Evolutionary conservation across 2,888 invertebrate species (phyloP).

Genomic region (Prosopocoilus inquinatus): DNA sequence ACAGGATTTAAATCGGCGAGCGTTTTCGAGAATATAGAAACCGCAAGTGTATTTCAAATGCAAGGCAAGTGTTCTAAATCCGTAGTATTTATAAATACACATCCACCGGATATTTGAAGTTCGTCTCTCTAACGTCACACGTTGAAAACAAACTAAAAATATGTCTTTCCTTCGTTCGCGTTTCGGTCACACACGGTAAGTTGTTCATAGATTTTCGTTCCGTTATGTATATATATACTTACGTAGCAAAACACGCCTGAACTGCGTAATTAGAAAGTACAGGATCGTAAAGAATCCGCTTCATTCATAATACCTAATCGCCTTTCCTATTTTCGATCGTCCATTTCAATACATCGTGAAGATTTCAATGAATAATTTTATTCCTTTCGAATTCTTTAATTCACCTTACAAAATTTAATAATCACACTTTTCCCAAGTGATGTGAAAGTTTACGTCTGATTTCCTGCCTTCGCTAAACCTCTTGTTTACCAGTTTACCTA

Average conservation of each 20-base stretch:
- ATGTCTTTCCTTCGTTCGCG: constrained; percentile 31
- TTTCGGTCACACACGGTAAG: constrained; percentile 16
- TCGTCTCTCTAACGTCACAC: constrained; percentile 45
- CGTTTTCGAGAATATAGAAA: constrained; percentile 28
- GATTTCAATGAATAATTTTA: too few species aligned
- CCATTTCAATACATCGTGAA: too few species aligned
- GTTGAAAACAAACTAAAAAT: constrained; percentile 47
- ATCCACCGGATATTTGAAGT: constrained; percentile 47
- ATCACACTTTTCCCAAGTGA: too few species aligned
- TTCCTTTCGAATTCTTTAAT: too few species aligned
- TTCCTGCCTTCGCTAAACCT: too few species aligned
- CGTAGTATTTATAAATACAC: constrained; percentile 44
- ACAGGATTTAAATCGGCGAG: not conserved
- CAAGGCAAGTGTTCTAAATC: constrained; percentile 45
- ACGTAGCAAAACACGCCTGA: not conserved
- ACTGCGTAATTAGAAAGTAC: constrained; percentile 2
- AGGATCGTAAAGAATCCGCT: not conserved
- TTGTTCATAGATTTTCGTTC: not conserved
- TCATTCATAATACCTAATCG: not conserved
- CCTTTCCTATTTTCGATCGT: too few species aligned
- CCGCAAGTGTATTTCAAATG: constrained; percentile 32
- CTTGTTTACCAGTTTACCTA: too few species aligned
- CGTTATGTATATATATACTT: not conserved
- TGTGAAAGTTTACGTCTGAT: too few species aligned
- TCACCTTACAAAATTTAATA: too few species aligned